A percentile compares a stretch with the other conserved stretches of the same genome.
Evolutionary conservation across 2,888 invertebrate genomes (phyloP).

Genomic region (Andrena bucephala): DNA sequence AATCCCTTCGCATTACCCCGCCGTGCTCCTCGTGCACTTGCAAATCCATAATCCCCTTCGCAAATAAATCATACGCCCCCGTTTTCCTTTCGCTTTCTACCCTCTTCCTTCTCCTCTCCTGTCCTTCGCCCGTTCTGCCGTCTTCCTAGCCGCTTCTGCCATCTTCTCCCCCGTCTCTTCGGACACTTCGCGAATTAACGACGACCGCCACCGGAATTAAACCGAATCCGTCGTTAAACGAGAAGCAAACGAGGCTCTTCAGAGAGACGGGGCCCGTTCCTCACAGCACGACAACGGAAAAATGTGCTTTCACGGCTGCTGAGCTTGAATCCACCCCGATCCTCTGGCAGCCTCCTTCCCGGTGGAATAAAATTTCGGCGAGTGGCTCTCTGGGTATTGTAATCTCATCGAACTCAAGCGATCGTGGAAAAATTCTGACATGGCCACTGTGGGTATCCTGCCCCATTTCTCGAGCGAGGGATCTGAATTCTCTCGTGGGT

Average conservation of each 20-base stretch:
- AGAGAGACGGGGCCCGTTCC: constrained; percentile 1
- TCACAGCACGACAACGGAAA: not conserved
- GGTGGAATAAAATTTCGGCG: constrained; percentile 11
- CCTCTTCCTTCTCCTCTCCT: not conserved
- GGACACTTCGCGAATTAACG: constrained; percentile 44
- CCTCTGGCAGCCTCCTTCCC: not conserved
- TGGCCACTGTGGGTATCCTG: not conserved
- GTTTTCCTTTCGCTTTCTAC: not conserved
- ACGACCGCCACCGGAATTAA: constrained; percentile 22
- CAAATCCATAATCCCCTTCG: constrained; percentile 23
- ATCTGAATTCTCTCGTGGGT: too few relatives aligned
- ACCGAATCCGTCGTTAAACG: constrained; percentile 36
- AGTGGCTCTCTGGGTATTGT: constrained; percentile 10
- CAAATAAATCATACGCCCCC: constrained; percentile 8
- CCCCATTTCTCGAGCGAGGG: not conserved
- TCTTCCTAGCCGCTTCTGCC: not conserved
- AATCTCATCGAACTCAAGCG: constrained; percentile 10
- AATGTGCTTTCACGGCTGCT: constrained; percentile 10
- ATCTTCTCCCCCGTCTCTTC: not conserved
- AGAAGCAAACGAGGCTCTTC: constrained; percentile 24
- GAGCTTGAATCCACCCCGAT: constrained; percentile 17
- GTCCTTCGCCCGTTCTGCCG: not conserved
- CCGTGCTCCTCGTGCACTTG: not conserved
- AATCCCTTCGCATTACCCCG: not conserved
- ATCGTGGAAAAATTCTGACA: not conserved